Base-by-base conservation (phyloP, 2,888 invertebrate genomes). In the Toxonevra muliebris region DNA sequence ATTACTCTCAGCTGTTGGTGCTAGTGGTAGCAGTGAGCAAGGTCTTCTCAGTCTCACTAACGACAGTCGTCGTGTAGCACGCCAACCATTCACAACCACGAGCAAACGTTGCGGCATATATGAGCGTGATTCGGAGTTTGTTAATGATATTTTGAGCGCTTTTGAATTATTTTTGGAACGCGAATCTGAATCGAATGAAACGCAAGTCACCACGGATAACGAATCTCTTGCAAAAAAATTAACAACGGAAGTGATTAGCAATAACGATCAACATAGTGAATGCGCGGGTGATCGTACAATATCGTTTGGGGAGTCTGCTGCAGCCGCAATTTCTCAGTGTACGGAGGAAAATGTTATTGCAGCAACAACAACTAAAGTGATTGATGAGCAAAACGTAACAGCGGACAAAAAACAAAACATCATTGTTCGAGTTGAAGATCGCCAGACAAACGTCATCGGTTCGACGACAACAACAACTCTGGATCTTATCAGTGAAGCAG, bases 51-150 rank as follows among this genome's bases (percentile, higher is more conserved):
- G 30, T 30, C 30, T 30, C 30, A 30, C 30, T 4, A 30, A 13
- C 48, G 52, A 61, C 66, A 70, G 70, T 73, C 71, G 68, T 57
- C 65, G 71, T 20, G 68, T 57, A 53, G 66, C 65, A n/a, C 61
- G 66, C 41, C 68, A 71, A 70, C 69, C 66, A 70, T 69, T 65
- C 65, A 65, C 67, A 66, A 43, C 53, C 43, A n/a, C 54, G 9
- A 52, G 52, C 17, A 76, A 75, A 68, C 77, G 82, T 61, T 76
- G 79, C 64, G 82, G 79, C 67, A 79, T 83, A 69, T 79, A 82
- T 72, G 82, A 83, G 69, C 80, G 76, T 55, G 76, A 80, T 19
- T 79, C 80, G 8, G 79, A 79, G 4, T 79, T 83, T 71, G 81
- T 83, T 9, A 79, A 65, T 66, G 83, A 83, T 74, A 77, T 84